phyloP scores from a whole-genome alignment of 2,113 vertebrate genomes.

The Smithornis capensis region DNA sequence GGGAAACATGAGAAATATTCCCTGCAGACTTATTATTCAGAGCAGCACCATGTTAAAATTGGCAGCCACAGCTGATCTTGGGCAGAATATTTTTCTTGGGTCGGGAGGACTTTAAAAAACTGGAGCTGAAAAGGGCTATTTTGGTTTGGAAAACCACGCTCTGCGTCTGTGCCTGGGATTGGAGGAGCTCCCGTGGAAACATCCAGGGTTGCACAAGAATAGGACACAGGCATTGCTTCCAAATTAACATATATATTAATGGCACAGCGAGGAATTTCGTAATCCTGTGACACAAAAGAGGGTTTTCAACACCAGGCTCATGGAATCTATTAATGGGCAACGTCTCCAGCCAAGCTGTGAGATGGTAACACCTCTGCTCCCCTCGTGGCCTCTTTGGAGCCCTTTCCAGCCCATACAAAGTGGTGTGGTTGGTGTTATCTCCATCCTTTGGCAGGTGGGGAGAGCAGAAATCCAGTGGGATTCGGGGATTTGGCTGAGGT shows the following conservation, averaged over 20 bases:
- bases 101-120: neutral
- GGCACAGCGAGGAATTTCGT: conserved; percentile 17
- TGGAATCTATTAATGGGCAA: neutral
- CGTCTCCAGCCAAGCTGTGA: neutral
- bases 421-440: neutral
- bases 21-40: neutral
- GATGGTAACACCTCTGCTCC: neutral
- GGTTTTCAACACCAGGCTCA: neutral
- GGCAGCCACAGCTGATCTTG: neutral
- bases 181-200: conserved; percentile 19
- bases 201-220: conserved; percentile 2
- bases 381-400: neutral
- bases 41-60: neutral
- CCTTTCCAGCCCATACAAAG: neutral
- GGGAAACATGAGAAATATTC: neutral
- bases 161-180: neutral
- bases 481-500: neutral
- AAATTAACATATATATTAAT: conserved; percentile 45
- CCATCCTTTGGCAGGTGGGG: neutral
- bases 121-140: neutral
- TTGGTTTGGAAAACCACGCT: neutral
- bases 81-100: neutral
- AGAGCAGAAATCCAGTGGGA: neutral
- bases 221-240: neutral
- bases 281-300: conserved; percentile 10